A percentile compares a stretch with the other conserved stretches of the same genome.
These are phyloP conservation scores for Chionis minor DNA, from an alignment of 2,113 vertebrate genomes.

Conservation along the genomic window DNA sequence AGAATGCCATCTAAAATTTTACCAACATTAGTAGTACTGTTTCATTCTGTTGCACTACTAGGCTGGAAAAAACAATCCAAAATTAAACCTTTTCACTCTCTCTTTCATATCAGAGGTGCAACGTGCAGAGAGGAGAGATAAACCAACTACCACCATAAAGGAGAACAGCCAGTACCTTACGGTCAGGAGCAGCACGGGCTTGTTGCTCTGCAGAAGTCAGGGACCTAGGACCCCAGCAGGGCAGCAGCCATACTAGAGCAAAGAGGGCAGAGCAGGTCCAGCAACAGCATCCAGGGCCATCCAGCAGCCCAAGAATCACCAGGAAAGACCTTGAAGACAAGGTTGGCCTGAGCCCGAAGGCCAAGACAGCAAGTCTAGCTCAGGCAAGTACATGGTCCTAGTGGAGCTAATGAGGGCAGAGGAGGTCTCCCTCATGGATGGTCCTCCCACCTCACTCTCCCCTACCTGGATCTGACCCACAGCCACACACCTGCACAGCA, in stretches of 20 bases:
- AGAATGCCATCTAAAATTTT: not conserved
- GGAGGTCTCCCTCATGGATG: not conserved
- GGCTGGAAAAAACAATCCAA: not conserved
- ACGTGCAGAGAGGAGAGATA: not conserved
- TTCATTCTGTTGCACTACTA: not conserved
- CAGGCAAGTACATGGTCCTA: accelerated
- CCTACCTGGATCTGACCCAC: too few relatives aligned
- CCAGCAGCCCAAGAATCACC: too few relatives aligned
- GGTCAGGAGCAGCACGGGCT: accelerated
- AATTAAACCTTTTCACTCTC: not conserved
- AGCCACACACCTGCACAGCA: not conserved
- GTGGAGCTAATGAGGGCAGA: not conserved
- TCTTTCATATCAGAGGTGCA: not conserved
- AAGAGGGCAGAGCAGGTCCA: not conserved
- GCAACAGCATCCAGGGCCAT: not conserved
- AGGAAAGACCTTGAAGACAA: not conserved
- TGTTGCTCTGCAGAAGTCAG: accelerated
- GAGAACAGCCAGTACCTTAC: not conserved
- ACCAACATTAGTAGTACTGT: accelerated
- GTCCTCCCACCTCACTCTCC: not conserved
- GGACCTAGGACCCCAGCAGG: accelerated
- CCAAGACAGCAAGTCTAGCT: not conserved
- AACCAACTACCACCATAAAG: accelerated
- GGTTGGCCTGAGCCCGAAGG: not conserved
- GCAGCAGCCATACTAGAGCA: accelerated